phyloP scores from a whole-genome alignment of 2,797 vertebrate species.

The Takifugu ocellatus region DNA sequence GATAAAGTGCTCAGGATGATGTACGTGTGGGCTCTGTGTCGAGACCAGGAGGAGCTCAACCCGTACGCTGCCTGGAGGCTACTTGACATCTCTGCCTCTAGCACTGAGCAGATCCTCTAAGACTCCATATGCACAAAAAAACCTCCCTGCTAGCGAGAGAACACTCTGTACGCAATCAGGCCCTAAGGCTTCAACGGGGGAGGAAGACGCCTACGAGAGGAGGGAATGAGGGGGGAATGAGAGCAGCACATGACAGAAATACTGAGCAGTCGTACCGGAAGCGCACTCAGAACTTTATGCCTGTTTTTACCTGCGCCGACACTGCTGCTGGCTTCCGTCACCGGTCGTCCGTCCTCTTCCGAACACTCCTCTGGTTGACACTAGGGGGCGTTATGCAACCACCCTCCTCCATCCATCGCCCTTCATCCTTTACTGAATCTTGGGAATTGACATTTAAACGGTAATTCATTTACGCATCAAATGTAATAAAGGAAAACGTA shows the following conservation, averaged over 20 bases:
- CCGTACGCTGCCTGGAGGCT: conserved; percentile 91
- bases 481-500: not conserved
- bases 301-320: too few species aligned
- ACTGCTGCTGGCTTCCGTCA: too few species aligned
- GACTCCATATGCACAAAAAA: conserved; percentile 29
- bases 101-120: conserved; percentile 92
- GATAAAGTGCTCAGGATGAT: conserved; percentile 92
- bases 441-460: not conserved
- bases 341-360: not conserved
- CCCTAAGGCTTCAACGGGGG: conserved; percentile 5
- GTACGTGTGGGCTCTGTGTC: conserved; percentile 94
- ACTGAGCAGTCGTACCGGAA: conserved; percentile 6
- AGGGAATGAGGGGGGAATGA: conserved; percentile 10
- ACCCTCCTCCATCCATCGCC: conserved; percentile 6
- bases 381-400: conserved; percentile 57
- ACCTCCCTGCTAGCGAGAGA: conserved; percentile 19
- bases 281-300: not conserved
- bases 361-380: conserved; percentile 31
- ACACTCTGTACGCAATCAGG: conserved; percentile 18
- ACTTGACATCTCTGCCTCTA: conserved; percentile 90
- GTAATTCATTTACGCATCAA: conserved; percentile 1
- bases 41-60: conserved; percentile 94
- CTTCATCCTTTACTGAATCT: not conserved
- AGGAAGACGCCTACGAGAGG: conserved; percentile 1
- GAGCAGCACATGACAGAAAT: conserved; percentile 3